These are phyloP conservation scores for Limanda limanda DNA, from an alignment of 2,113 vertebrate genomes.

Conservation along the genomic window DNA sequence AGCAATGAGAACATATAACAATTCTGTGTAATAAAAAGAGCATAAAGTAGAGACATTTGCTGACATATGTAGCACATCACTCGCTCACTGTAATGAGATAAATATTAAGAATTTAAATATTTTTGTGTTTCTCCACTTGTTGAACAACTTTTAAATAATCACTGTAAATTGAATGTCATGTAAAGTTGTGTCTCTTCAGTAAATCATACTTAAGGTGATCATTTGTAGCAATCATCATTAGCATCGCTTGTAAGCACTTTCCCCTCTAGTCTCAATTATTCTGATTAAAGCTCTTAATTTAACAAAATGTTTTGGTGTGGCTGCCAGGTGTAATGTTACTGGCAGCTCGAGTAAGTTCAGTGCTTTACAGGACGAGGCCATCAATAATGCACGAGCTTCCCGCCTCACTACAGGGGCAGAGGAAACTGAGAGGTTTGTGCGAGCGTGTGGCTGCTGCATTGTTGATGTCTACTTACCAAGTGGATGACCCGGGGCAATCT, in stretches of 20 bases:
- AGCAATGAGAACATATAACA: too few relatives aligned
- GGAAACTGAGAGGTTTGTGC: constrained; percentile 69
- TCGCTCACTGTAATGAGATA: too few relatives aligned
- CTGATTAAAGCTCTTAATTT: constrained; percentile 48
- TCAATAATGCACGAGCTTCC: constrained; percentile 72
- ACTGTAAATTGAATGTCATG: not conserved
- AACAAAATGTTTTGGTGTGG: constrained; percentile 57
- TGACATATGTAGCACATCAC: too few relatives aligned
- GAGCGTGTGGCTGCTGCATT: constrained; percentile 66
- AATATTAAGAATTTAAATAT: too few relatives aligned
- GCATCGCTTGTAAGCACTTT: not conserved
- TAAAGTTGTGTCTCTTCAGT: not conserved
- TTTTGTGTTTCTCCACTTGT: not conserved
- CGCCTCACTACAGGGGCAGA: constrained; percentile 64
- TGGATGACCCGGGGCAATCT: constrained; percentile 52
- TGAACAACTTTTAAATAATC: not conserved
- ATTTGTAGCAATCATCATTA: not conserved
- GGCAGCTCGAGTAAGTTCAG: constrained; percentile 46
- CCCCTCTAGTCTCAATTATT: constrained; percentile 13
- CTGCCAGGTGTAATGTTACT: constrained; percentile 47
- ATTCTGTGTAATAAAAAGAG: too few relatives aligned
- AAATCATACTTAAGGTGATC: not conserved
- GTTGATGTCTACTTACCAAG: constrained; percentile 75
- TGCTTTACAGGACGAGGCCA: constrained; percentile 63
- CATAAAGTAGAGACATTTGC: too few relatives aligned